Conservation (phyloP, 2,797 vertebrate genomes). For the Margarornis squamiger region DNA sequence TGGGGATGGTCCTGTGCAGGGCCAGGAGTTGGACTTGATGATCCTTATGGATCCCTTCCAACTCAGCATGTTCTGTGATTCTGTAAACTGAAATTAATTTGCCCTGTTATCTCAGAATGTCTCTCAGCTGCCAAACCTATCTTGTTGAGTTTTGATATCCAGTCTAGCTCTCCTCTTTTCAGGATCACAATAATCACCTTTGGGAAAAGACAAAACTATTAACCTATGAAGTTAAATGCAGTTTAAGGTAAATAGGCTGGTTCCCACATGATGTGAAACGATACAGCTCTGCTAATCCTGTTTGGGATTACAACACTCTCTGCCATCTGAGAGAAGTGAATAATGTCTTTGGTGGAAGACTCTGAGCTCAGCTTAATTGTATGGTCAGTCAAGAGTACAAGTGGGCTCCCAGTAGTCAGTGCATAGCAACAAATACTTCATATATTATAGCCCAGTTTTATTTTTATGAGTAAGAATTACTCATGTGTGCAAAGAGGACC, state of each 20-base stretch:
- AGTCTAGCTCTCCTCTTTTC: not conserved
- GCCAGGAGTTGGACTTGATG: not conserved
- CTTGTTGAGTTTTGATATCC: not conserved
- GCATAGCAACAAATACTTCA: not conserved
- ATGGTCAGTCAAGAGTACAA: not conserved
- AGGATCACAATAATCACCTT: not conserved
- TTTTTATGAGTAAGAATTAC: not conserved
- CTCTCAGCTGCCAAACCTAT: not conserved
- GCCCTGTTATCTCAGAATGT: not conserved
- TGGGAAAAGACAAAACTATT: not conserved
- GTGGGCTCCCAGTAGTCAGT: not conserved
- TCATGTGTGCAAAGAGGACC: not conserved
- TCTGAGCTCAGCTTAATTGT: not conserved
- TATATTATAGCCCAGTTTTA: not conserved
- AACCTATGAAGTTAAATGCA: not conserved
- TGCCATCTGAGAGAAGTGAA: not conserved
- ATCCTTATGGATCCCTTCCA: not conserved
- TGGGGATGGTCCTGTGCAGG: not conserved
- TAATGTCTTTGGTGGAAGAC: not conserved
- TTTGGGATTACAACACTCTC: not conserved
- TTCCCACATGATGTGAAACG: not conserved
- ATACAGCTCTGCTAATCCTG: not conserved
- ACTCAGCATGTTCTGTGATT: not conserved
- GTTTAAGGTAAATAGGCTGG: not conserved
- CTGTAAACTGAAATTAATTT: not conserved